Evolutionary conservation across 1,140 invertebrate species (phyloP).

Genomic region (Bacillus rossius): DNA sequence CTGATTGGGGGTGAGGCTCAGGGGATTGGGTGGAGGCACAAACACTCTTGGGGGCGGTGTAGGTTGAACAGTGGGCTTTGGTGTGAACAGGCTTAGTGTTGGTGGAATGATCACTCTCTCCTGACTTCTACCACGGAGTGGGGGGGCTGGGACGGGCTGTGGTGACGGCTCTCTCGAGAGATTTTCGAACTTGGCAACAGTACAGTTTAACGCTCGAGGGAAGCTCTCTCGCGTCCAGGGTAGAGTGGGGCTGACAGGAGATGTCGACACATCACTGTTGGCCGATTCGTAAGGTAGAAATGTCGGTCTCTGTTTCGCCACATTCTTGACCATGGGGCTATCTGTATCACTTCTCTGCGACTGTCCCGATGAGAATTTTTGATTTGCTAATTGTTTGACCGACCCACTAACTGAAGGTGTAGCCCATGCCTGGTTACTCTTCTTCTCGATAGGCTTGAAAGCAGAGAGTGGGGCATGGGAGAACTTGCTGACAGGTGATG

Average conservation of each 20-base stretch:
- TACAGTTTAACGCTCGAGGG: conserved; percentile 6
- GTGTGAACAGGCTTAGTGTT: background rate
- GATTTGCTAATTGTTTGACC: conserved; percentile 30
- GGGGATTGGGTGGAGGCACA: conserved; percentile 2
- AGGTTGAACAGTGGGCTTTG: background rate
- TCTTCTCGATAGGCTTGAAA: conserved; percentile 53
- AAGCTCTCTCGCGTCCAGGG: conserved; percentile 16
- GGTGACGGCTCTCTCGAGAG: conserved; percentile 14
- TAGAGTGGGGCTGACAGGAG: conserved; percentile 16
- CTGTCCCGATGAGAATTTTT: conserved; percentile 24
- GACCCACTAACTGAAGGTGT: conserved; percentile 40
- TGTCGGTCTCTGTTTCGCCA: too few relatives aligned
- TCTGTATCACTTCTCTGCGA: background rate
- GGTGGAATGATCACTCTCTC: background rate
- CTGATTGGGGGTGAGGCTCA: too few relatives aligned
- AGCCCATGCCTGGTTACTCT: conserved; percentile 38
- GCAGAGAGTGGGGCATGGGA: conserved; percentile 65
- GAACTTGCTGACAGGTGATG: conserved; percentile 44
- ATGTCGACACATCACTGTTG: background rate
- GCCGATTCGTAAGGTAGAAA: too few relatives aligned
- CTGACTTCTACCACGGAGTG: background rate
- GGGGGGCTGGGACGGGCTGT: conserved; percentile 1
- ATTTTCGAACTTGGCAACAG: conserved; percentile 18
- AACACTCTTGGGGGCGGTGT: conserved; percentile 1
- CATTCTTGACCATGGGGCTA: too few relatives aligned